phyloP scores from a whole-genome alignment of 1,140 invertebrate species.

The Achatina immaculata region DNA sequence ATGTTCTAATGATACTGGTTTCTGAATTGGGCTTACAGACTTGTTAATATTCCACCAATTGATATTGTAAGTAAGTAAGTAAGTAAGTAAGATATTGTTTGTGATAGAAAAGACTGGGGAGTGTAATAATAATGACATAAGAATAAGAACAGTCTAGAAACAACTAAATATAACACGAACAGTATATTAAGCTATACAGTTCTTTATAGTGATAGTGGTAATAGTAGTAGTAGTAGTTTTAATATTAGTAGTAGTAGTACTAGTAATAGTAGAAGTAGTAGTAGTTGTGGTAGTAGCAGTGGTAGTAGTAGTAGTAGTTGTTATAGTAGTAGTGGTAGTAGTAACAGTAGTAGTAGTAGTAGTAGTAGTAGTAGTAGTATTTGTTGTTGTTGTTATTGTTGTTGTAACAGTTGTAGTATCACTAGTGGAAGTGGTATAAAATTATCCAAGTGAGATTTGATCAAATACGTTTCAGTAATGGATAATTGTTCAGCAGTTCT shows the following conservation, averaged over 20 bases:
- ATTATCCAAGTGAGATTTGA: neutral
- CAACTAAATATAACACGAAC: no score
- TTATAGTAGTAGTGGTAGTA: constrained; percentile 31
- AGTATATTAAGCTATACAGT: neutral
- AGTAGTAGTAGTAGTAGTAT: constrained; percentile 22
- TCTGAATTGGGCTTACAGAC: no score
- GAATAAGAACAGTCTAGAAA: no score
- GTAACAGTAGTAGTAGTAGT: constrained; percentile 19
- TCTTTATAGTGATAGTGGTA: neutral
- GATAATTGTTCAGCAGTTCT: no score
- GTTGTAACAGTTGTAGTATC: constrained; percentile 6
- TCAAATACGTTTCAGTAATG: no score
- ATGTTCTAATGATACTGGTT: no score
- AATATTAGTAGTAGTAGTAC: constrained; percentile 25
- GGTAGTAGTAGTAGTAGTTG: constrained; percentile 31
- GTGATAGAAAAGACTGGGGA: no score
- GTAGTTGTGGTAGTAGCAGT: constrained; percentile 29
- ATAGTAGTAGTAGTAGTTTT: constrained; percentile 25
- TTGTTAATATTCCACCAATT: no score
- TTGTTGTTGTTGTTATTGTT: neutral
- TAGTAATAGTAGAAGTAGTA: constrained; percentile 29
- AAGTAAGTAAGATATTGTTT: no score
- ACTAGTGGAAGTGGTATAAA: constrained; percentile 14
- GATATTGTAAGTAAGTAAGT: no score
- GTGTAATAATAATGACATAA: no score